These are phyloP conservation scores for Crotalus tigris DNA, from an alignment of 2,113 vertebrate species.

Conservation along the genomic window DNA sequence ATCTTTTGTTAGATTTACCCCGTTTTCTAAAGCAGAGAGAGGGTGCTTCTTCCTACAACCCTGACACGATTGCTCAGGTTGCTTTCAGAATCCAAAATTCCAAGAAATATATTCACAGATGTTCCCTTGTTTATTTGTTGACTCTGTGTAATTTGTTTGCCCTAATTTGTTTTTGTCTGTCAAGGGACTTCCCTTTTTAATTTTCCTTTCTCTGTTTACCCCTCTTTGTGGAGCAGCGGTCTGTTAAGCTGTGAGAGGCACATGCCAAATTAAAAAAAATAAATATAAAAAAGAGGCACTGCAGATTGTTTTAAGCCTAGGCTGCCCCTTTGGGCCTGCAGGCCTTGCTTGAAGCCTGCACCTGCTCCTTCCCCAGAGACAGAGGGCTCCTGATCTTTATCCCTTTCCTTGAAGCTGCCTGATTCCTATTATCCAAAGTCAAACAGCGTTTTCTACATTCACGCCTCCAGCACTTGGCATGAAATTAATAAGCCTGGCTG, in stretches of 20 bases:
- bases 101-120: slow-evolving; percentile 97
- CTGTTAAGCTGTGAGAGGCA: slow-evolving; percentile 91
- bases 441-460: slow-evolving; percentile 90
- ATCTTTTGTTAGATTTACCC: slow-evolving; percentile 14
- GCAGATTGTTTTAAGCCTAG: slow-evolving; percentile 98
- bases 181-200: slow-evolving; percentile 99
- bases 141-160: slow-evolving; percentile 99
- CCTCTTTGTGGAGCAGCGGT: slow-evolving; percentile 97
- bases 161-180: slow-evolving; percentile 98
- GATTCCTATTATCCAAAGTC: slow-evolving; percentile 91
- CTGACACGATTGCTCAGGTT: slow-evolving; percentile 73
- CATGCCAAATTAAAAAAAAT: slow-evolving; percentile 89
- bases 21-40: slow-evolving; percentile 28
- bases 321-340: slow-evolving; percentile 93
- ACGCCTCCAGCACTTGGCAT: slow-evolving; percentile 87
- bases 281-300: slow-evolving; percentile 77
- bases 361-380: slow-evolving; percentile 97
- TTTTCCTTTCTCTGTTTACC: slow-evolving; percentile 99
- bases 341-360: slow-evolving; percentile 97
- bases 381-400: slow-evolving; percentile 94
- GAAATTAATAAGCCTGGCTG: slow-evolving; percentile 92
- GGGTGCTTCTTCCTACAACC: slow-evolving; percentile 54
- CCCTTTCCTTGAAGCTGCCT: slow-evolving; percentile 88
- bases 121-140: slow-evolving; percentile 99
- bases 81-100: slow-evolving; percentile 77